Percentiles rank a stretch among this genome's conserved stretches.
Evolutionary conservation across 2,888 invertebrate species (phyloP).

Genomic region (Desoria tigrina): DNA sequence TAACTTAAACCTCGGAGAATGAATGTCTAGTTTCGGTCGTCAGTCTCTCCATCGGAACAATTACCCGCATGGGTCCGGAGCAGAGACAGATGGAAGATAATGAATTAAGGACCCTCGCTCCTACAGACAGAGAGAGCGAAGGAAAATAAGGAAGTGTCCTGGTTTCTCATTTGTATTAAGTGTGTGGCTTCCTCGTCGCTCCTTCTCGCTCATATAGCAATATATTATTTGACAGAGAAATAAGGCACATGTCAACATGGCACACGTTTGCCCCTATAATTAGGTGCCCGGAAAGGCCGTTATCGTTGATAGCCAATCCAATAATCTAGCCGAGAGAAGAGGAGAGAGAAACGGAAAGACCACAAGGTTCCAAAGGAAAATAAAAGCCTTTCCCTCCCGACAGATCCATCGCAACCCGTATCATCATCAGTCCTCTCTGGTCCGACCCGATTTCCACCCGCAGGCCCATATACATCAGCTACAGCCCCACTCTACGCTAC

Average conservation of each 20-base stretch:
- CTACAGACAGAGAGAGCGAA: not conserved
- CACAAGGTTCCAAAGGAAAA: slow-evolving; percentile 1
- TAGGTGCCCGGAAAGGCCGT: slow-evolving; percentile 34
- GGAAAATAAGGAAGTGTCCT: slow-evolving; percentile 13
- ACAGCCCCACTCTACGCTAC: not conserved
- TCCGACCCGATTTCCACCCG: slow-evolving; percentile 1
- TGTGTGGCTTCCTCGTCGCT: not conserved
- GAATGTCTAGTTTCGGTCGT: not conserved
- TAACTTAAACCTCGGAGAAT: no score
- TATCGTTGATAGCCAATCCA: slow-evolving; percentile 24
- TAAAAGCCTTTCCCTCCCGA: not conserved
- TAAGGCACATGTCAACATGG: slow-evolving; percentile 48
- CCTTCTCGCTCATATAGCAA: not conserved
- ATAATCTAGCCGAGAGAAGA: slow-evolving; percentile 24
- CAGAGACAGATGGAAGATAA: slow-evolving; percentile 16
- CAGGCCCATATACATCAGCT: slow-evolving; percentile 14
- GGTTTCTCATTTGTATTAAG: slow-evolving; percentile 5
- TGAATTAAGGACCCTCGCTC: slow-evolving; percentile 6
- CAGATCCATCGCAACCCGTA: slow-evolving; percentile 4
- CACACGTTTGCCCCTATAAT: slow-evolving; percentile 48
- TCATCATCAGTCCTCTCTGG: not conserved
- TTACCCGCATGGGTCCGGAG: slow-evolving; percentile 12
- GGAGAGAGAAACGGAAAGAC: slow-evolving; percentile 3
- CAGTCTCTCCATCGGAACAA: slow-evolving; percentile 1
- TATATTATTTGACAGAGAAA: slow-evolving; percentile 39